Evolutionary conservation across 2,113 vertebrate genomes (phyloP).

Genomic region (Otolemur garnettii): DNA sequence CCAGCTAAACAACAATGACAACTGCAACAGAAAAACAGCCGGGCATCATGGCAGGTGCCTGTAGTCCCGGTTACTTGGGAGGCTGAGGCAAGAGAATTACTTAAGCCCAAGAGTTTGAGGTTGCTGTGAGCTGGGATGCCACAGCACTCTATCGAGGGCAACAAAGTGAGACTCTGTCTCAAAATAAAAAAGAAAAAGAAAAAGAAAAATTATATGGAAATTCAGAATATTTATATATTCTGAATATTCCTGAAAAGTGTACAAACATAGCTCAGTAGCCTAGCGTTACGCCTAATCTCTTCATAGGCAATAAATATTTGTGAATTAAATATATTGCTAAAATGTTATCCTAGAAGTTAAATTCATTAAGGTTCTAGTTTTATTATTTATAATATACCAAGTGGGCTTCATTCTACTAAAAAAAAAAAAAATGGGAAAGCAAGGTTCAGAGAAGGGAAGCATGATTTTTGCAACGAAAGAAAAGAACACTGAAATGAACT

Average conservation of each 20-base stretch:
- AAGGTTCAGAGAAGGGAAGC: not conserved
- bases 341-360: slow-evolving; percentile 46
- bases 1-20: no score
- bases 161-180: no score
- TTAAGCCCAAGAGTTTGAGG: no score
- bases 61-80: no score
- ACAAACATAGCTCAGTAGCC: slow-evolving; percentile 16
- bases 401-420: not conserved
- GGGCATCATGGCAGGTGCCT: no score
- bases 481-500: slow-evolving; percentile 19
- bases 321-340: not conserved
- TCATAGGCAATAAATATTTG: slow-evolving; percentile 25
- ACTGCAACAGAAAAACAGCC: no score
- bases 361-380: slow-evolving; percentile 46
- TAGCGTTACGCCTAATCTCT: not conserved
- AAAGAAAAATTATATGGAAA: slow-evolving; percentile 7
- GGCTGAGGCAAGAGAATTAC: no score
- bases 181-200: no score
- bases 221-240: not conserved
- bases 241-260: not conserved
- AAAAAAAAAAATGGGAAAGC: not conserved
- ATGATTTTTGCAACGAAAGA: slow-evolving; percentile 54
- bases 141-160: no score
- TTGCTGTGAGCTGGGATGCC: no score
- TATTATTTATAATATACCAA: slow-evolving; percentile 39